These are phyloP conservation scores for Centrocercus urophasianus DNA, from an alignment of 2,113 vertebrate species.

Conservation along the genomic window DNA sequence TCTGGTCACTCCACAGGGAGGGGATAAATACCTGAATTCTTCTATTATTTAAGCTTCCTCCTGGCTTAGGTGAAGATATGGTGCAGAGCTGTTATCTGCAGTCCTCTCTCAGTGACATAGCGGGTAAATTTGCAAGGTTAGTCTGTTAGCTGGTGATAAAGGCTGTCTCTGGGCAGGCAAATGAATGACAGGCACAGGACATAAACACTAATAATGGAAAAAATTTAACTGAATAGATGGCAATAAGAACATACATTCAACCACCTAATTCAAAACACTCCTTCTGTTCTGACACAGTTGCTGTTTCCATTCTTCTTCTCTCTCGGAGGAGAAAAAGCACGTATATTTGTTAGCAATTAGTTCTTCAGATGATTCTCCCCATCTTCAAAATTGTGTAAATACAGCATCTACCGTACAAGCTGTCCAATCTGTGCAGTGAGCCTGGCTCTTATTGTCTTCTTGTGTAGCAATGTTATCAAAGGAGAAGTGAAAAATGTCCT, in stretches of 20 bases:
- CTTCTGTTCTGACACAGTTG: background rate
- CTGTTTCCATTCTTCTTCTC: background rate
- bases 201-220: constrained; percentile 23
- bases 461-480: background rate
- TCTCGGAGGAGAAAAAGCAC: background rate
- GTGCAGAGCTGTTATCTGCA: constrained; percentile 55
- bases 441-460: background rate
- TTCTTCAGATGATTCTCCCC: background rate
- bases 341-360: background rate
- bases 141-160: constrained; percentile 67
- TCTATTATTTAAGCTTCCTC: constrained; percentile 49
- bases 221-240: background rate
- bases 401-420: background rate
- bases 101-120: constrained; percentile 8
- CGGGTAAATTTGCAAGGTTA: constrained; percentile 46
- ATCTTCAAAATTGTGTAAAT: background rate
- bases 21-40: background rate
- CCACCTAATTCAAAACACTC: background rate
- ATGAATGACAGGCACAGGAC: constrained; percentile 6
- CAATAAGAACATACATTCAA: background rate
- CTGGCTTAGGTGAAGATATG: constrained; percentile 3
- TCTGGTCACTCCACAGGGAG: background rate
- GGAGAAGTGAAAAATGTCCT: background rate
- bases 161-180: constrained; percentile 37
- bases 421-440: background rate